Percentiles rank a stretch among this genome's conserved stretches.
Evolutionary conservation across 2,888 invertebrate species (phyloP).

Genomic region (Timema podura): DNA sequence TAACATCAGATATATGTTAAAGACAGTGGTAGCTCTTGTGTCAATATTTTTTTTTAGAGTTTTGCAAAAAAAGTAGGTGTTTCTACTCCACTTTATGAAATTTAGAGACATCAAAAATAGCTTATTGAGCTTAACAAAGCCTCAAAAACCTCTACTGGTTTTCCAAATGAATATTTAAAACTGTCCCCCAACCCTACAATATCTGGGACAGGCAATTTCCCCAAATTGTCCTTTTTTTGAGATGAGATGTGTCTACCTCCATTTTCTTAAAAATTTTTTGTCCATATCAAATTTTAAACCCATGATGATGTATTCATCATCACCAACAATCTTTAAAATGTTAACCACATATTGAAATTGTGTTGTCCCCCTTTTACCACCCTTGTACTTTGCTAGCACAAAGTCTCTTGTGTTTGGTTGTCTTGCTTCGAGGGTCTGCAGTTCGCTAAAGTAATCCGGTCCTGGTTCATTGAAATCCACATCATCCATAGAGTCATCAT

Average conservation of each 20-base stretch:
- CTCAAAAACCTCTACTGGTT: too few relatives aligned
- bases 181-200: background rate
- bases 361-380: background rate
- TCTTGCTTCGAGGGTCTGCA: too few relatives aligned
- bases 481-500: slow-evolving; percentile 3
- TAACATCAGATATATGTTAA: too few relatives aligned
- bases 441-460: background rate
- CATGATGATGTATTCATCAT: background rate
- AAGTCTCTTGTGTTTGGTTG: background rate
- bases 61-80: too few relatives aligned
- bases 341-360: background rate
- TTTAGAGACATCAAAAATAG: too few relatives aligned
- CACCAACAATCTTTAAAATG: background rate
- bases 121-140: too few relatives aligned
- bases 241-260: background rate
- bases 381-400: background rate
- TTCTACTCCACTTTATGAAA: too few relatives aligned
- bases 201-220: slow-evolving; percentile 7
- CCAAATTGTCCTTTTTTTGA: background rate
- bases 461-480: slow-evolving; percentile 2
- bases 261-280: background rate
- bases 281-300: background rate
- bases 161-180: too few relatives aligned
- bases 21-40: too few relatives aligned
- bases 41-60: too few relatives aligned